Percentiles rank a stretch among this genome's conserved stretches.
Evolutionary conservation across 2,797 vertebrate species (phyloP).

Genomic region (Xiphophorus birchmanni): DNA sequence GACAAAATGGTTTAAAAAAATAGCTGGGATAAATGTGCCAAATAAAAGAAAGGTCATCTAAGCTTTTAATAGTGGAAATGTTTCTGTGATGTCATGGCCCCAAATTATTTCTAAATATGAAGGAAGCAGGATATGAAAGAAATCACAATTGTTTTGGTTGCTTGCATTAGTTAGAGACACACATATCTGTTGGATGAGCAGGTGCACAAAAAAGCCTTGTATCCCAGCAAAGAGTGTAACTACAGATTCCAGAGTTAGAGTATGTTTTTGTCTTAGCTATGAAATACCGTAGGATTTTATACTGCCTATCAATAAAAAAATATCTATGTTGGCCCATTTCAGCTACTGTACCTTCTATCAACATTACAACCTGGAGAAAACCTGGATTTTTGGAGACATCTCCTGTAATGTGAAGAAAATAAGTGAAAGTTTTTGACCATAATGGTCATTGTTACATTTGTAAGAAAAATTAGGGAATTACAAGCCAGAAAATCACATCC

Average conservation of each 20-base stretch:
- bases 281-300: no score
- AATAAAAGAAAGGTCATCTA: neutral
- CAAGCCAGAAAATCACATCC: neutral
- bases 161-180: neutral
- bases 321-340: neutral
- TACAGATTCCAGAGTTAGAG: no score
- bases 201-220: neutral
- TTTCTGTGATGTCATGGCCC: neutral
- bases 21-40: neutral
- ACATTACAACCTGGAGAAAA: neutral
- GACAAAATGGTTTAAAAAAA: neutral
- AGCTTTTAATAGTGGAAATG: neutral
- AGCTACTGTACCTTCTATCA: neutral
- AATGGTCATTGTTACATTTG: neutral
- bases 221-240: neutral
- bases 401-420: neutral
- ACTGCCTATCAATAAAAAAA: no score
- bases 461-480: neutral
- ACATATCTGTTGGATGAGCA: no score
- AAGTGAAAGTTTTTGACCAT: neutral
- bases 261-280: no score
- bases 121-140: neutral
- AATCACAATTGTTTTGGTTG: neutral
- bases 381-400: neutral
- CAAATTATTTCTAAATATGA: neutral